Evolutionary conservation across 2,797 vertebrate species (phyloP), one percentile per base, ranked within the genome.

Genomic region (Ispidina picta): DNA sequence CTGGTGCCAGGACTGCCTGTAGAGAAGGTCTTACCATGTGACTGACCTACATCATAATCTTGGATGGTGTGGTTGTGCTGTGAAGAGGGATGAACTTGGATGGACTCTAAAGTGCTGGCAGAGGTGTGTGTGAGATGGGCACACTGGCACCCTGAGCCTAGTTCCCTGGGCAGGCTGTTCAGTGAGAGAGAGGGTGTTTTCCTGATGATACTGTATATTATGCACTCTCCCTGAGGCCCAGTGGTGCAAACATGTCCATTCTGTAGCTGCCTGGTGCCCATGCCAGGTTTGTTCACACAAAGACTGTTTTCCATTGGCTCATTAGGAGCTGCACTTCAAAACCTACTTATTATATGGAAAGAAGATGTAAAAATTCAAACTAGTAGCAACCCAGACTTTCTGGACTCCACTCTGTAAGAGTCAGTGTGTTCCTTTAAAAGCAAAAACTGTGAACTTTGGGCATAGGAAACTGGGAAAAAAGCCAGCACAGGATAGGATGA

Each of bases 391-490:
- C 48, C 25, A 31, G 55, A 8, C 28, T 81, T 85, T 86, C 76
- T 72, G 59, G 31, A 7, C 75, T 65, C 72, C 37, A n/a, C 70
- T 90, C 48, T 90, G 0, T 59, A 52, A 92, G 82, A 79, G 71
- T 86, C 89, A 89, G 82, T 78, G 84, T 93, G 92, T 89, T 95
- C 90, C 84, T 94, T 95, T 94, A 90, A 87, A 85, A 94, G 85
- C 86, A 95, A 84, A 92, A 65, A 75, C 43, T 96, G 79, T 92
- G 84, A 93, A 94, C 84, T 90, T 87, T 0, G 9, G 79, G 92
- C 89, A 81, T 81, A 96, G 94, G 93, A 96, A 96, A 94, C 93
- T 92, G 93, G 95, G 95, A 95, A 66, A 78, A 70, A 72, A 3
- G 95, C 94, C 95, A 95, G 93, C 22, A 93, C 90, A 92, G 89